Evolutionary conservation across 2,797 vertebrate genomes (phyloP).

Genomic region (Alectoris magna): DNA sequence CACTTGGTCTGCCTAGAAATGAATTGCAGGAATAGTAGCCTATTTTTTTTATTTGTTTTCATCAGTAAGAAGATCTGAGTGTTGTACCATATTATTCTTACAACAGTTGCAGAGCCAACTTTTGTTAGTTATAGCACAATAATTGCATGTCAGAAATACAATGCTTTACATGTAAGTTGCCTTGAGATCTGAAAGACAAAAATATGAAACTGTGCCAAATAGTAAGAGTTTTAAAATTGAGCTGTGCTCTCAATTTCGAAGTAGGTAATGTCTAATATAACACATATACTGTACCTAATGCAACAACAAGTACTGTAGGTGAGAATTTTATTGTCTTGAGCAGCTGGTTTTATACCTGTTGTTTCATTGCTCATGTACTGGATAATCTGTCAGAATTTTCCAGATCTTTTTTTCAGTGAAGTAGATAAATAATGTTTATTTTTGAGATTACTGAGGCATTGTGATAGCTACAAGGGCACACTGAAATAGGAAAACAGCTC

Average conservation of each 20-base stretch:
- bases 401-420: neutral
- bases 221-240: neutral
- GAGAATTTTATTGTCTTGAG: neutral
- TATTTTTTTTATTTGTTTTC: neutral
- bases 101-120: neutral
- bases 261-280: neutral
- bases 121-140: neutral
- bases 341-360: neutral
- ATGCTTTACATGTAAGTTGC: neutral
- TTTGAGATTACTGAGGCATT: neutral
- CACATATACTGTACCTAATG: neutral
- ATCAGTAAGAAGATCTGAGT: neutral
- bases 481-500: neutral
- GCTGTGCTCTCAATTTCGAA: neutral
- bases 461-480: neutral
- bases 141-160: neutral
- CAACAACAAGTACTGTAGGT: neutral
- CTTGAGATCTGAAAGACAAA: neutral
- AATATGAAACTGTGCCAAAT: neutral
- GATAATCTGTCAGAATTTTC: neutral
- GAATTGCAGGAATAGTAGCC: neutral
- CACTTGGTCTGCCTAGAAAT: neutral
- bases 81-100: neutral
- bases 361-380: neutral
- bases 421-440: neutral